These are phyloP conservation scores for Caenorhabditis virilis DNA, from an alignment of 2,888 invertebrate species.

Conservation along the genomic window DNA sequence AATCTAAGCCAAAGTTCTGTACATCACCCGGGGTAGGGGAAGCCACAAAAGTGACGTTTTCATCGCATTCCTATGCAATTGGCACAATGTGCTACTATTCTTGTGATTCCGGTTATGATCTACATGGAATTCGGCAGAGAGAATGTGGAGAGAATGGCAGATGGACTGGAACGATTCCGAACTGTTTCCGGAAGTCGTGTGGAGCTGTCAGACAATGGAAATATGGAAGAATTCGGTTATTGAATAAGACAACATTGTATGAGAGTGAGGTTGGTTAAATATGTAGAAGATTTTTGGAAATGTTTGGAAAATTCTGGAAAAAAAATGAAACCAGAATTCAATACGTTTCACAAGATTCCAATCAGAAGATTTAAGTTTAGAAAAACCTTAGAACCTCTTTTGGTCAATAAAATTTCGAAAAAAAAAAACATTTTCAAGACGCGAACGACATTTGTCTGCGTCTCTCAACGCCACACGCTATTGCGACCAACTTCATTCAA, in stretches of 20 bases:
- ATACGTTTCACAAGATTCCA: too few species aligned
- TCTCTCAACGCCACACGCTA: too few species aligned
- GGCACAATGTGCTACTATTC: conserved; percentile 61
- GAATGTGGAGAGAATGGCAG: conserved; percentile 52
- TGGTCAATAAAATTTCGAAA: too few species aligned
- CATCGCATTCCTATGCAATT: conserved; percentile 58
- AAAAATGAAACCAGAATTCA: too few species aligned
- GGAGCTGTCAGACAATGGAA: conserved; percentile 35
- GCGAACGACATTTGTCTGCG: too few species aligned
- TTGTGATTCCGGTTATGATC: conserved; percentile 55
- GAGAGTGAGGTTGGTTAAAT: conserved; percentile 31
- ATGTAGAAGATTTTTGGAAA: too few species aligned
- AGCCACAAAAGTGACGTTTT: conserved; percentile 56
- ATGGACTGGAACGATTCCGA: conserved; percentile 58
- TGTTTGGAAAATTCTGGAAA: too few species aligned
- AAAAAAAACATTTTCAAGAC: too few species aligned
- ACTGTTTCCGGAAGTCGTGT: conserved; percentile 47
- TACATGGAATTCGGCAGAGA: conserved; percentile 33
- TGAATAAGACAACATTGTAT: conserved; percentile 40
- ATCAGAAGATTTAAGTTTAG: too few species aligned
- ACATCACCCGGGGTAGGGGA: conserved; percentile 60
- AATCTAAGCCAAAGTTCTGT: conserved; percentile 62
- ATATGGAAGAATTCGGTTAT: conserved; percentile 29
- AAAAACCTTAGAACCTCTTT: too few species aligned
- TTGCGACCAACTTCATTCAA: too few species aligned